A percentile compares a stretch with the other conserved stretches of the same genome.
These are phyloP conservation scores for Artibeus lituratus DNA, from an alignment of 2,797 vertebrate species.

Conservation along the genomic window DNA sequence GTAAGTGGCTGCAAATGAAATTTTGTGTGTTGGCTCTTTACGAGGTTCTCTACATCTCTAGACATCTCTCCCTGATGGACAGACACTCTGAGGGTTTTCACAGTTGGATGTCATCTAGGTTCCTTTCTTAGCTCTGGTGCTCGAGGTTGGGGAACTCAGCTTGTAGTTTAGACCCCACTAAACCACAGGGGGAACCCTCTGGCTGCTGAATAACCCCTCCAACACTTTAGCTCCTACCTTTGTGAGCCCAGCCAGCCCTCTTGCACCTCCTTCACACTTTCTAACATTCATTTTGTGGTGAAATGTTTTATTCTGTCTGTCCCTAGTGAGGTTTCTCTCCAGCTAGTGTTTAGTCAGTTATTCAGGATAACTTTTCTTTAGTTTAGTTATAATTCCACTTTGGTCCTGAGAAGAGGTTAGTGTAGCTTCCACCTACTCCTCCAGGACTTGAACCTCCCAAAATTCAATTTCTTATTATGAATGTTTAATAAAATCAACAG, in stretches of 20 bases:
- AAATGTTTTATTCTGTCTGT: neutral
- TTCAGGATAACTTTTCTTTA: neutral
- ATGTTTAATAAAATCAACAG: constrained; percentile 79
- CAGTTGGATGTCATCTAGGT: neutral
- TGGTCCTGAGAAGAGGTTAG: neutral
- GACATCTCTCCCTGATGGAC: neutral
- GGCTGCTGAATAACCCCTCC: neutral
- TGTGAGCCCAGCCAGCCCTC: neutral
- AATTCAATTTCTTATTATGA: constrained; percentile 72
- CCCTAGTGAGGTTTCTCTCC: neutral
- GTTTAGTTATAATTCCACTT: neutral
- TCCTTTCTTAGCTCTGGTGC: neutral
- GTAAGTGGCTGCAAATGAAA: neutral
- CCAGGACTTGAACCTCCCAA: neutral
- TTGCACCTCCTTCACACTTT: neutral
- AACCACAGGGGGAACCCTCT: neutral
- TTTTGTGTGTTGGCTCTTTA: neutral
- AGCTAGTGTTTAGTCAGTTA: neutral
- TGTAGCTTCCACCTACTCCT: neutral
- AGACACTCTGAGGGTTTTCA: neutral
- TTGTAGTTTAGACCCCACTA: neutral
- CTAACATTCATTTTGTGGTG: neutral
- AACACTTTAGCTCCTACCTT: neutral
- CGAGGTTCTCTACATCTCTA: neutral
- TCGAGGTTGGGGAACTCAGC: neutral